A percentile compares a stretch with the other conserved stretches of the same genome.
These are phyloP conservation scores for Thumatha senex DNA, from an alignment of 2,888 invertebrate genomes.

Conservation along the genomic window DNA sequence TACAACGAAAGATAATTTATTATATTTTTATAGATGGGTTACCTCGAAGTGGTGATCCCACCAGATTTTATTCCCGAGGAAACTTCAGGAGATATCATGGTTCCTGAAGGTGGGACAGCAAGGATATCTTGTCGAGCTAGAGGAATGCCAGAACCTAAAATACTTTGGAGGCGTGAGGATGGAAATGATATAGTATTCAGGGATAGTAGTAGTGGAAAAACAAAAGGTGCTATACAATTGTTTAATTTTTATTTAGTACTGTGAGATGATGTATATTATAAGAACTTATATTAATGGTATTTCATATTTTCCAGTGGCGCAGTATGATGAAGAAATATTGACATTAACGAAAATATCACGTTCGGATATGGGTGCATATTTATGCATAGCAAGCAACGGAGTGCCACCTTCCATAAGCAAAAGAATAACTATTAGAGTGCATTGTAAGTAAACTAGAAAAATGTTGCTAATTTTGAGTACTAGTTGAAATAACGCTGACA, in stretches of 20 bases:
- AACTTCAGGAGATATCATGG: constrained; percentile 95
- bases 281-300: background rate
- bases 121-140: constrained; percentile 87
- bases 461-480: background rate
- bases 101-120: constrained; percentile 91
- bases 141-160: constrained; percentile 91
- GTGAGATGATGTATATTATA: background rate
- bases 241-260: background rate
- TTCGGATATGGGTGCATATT: constrained; percentile 95
- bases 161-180: constrained; percentile 94
- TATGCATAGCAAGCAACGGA: constrained; percentile 95
- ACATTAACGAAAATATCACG: constrained; percentile 91
- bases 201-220: constrained; percentile 86
- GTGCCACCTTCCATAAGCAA: constrained; percentile 95
- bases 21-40: constrained; percentile 86
- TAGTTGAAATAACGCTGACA: no score
- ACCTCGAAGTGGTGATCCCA: constrained; percentile 93
- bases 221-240: constrained; percentile 72
- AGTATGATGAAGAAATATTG: constrained; percentile 90
- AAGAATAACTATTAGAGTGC: constrained; percentile 93
- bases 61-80: constrained; percentile 95
- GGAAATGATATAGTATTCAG: constrained; percentile 90
- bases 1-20: background rate
- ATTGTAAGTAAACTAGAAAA: constrained; percentile 87
- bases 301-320: constrained; percentile 76